These are phyloP conservation scores for Phrynocephalus guinanensis DNA, from an alignment of 2,797 vertebrate species.

Conservation along the genomic window DNA sequence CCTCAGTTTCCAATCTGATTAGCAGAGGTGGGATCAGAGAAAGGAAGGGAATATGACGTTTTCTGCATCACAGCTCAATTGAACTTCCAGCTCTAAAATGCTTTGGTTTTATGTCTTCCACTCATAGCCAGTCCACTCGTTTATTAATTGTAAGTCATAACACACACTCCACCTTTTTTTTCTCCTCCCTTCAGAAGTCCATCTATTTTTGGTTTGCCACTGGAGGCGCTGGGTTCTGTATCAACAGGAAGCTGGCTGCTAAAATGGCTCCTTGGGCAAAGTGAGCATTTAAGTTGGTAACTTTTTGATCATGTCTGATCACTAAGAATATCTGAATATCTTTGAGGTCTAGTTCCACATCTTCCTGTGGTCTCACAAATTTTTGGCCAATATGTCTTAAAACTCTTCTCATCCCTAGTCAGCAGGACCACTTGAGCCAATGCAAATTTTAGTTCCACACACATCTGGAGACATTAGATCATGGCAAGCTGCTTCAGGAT, in stretches of 20 bases:
- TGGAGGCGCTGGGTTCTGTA: conserved; percentile 96
- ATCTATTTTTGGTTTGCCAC: conserved; percentile 98
- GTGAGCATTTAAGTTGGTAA: conserved; percentile 71
- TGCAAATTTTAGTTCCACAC: neutral
- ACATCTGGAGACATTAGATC: neutral
- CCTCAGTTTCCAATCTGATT: no score
- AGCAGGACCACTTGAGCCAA: neutral
- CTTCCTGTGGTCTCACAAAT: neutral
- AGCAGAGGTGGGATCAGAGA: no score
- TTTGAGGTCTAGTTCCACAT: neutral
- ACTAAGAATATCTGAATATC: no score
- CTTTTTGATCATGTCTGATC: neutral
- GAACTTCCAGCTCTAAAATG: no score
- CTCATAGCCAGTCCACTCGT: no score
- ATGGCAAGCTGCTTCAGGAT: neutral
- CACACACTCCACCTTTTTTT: neutral
- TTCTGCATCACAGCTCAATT: no score
- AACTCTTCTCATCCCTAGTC: neutral
- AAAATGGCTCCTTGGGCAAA: conserved; percentile 99
- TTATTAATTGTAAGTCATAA: no score
- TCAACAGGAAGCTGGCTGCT: conserved; percentile 93
- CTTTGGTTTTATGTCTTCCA: no score
- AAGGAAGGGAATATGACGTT: no score
- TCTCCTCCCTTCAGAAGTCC: conserved; percentile 79
- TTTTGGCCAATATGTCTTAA: neutral